phyloP scores from a whole-genome alignment of 1,140 invertebrate species.

The Portunus trituberculatus region DNA sequence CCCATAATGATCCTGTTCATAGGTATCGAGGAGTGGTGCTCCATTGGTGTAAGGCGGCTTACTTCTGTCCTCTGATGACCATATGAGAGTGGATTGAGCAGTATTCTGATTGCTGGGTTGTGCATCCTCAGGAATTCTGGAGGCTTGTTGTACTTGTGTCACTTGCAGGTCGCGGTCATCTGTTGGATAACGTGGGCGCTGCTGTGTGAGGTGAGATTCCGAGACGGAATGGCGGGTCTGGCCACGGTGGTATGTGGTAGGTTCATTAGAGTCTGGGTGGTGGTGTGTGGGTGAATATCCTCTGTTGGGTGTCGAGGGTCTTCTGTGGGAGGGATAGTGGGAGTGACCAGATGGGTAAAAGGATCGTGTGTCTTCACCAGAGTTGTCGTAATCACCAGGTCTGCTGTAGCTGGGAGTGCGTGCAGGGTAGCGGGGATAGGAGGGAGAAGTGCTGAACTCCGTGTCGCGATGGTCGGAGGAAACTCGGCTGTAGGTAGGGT shows the following conservation, averaged over 20 bases:
- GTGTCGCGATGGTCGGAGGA: constrained; percentile 4
- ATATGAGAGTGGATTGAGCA: neutral
- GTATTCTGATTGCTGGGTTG: neutral
- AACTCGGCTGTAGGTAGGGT: neutral
- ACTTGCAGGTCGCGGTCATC: neutral
- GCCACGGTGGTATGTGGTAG: neutral
- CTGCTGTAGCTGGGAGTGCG: neutral
- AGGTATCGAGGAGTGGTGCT: neutral
- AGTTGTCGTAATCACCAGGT: neutral
- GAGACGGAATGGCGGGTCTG: neutral
- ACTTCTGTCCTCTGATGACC: neutral
- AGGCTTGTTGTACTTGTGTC: constrained; percentile 32
- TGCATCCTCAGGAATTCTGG: neutral
- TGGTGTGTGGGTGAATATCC: neutral
- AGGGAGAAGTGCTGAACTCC: neutral
- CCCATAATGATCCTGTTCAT: neutral
- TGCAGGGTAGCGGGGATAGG: constrained; percentile 12
- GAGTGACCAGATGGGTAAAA: neutral
- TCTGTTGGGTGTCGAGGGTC: constrained; percentile 22
- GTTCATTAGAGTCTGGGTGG: neutral
- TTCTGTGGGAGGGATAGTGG: constrained; percentile 22
- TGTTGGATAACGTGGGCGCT: neutral
- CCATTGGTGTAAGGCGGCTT: neutral
- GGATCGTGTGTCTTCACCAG: neutral
- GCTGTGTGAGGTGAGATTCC: neutral